Evolutionary conservation across 2,888 invertebrate species (phyloP), one percentile per base, ranked within the genome.

Genomic region (Craniophora ligustri): DNA sequence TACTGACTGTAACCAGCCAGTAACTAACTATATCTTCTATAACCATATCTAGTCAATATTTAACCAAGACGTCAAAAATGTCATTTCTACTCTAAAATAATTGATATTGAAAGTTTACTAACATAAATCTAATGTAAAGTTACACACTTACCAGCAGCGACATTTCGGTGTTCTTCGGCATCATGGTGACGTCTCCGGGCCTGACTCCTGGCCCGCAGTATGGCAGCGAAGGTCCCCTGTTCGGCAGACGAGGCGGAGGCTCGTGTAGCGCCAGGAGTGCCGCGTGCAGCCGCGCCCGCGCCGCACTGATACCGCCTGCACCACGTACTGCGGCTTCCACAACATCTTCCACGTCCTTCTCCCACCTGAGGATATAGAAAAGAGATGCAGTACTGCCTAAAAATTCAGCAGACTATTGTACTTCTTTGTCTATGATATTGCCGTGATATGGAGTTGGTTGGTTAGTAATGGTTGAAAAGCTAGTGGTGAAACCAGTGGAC

Each of bases 181-280:
- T 92, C 92, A 94, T 92, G 6, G 91, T 92, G 66, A 94, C 93
- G 68, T 94, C 94, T 0, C 93, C 94, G 0, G 91, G 91, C 5
- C 91, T 73, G 16, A 93, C 94, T 15, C 94, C 94, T 31, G 94
- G 94, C 21, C 95, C 95, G 76, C 94, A 95, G 83, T 95, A 95
- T 57, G 94, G 94, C 46, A 95, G 89, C 61, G 94, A 92, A 13
- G 95, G 95, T 13, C 94, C 94, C 1, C 92, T 81, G 74, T 93
- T 93, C 28, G 91, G 88, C 34, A 84, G 75, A 21, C 80, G 76
- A 5, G 78, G 80, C 1, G 72, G 53, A 0, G 86, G 79, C 53
- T 87, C 87, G 70, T 88, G 91, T 2, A 92, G 74, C 0, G 92
- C 91, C 8, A 91, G 75, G 5, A 93, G 72, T 0, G 92, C 92